A percentile compares a stretch with the other conserved stretches of the same genome.
These are phyloP conservation scores for Heterodera filipjevi DNA, from an alignment of 2,888 invertebrate species.

Conservation along the genomic window DNA sequence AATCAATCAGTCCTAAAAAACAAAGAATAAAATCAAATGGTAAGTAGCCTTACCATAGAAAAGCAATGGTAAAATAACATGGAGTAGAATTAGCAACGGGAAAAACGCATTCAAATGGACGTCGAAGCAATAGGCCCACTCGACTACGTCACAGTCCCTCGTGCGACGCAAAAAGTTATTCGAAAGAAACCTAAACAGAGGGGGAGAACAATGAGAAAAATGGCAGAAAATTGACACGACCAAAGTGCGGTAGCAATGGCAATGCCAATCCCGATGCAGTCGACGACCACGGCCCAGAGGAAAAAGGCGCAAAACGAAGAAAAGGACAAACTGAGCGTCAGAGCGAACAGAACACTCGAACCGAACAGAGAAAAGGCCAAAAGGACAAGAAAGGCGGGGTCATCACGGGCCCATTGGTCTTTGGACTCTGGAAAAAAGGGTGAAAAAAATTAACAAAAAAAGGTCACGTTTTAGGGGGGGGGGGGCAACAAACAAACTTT, in stretches of 20 bases:
- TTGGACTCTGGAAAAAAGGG: conserved; percentile 81
- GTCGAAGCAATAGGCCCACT: conserved; percentile 98
- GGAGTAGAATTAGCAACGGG: conserved; percentile 89
- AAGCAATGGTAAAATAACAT: conserved; percentile 86
- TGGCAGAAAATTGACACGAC: too few species aligned
- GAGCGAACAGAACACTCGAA: conserved; percentile 50
- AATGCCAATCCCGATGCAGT: conserved; percentile 86
- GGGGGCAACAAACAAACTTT: conserved; percentile 76
- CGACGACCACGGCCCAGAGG: conserved; percentile 87
- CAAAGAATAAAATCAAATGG: conserved; percentile 2
- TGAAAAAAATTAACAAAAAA: too few species aligned
- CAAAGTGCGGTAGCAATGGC: conserved; percentile 85
- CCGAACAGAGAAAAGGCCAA: conserved; percentile 67
- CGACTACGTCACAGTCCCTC: conserved; percentile 79
- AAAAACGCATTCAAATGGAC: conserved; percentile 98
- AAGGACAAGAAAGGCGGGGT: conserved; percentile 94
- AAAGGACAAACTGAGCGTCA: conserved; percentile 67
- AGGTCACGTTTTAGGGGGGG: background rate
- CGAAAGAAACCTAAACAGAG: conserved; percentile 76
- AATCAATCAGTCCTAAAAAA: conserved; percentile 75
- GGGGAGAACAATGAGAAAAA: too few species aligned
- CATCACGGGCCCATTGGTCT: conserved; percentile 96
- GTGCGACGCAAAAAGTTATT: conserved; percentile 78
- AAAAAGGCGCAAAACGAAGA: conserved; percentile 78
- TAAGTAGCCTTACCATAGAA: conserved; percentile 77